Evolutionary conservation across 2,888 invertebrate genomes (phyloP), one percentile per base, ranked within the genome.

Genomic region (Loripinus fragilis): DNA sequence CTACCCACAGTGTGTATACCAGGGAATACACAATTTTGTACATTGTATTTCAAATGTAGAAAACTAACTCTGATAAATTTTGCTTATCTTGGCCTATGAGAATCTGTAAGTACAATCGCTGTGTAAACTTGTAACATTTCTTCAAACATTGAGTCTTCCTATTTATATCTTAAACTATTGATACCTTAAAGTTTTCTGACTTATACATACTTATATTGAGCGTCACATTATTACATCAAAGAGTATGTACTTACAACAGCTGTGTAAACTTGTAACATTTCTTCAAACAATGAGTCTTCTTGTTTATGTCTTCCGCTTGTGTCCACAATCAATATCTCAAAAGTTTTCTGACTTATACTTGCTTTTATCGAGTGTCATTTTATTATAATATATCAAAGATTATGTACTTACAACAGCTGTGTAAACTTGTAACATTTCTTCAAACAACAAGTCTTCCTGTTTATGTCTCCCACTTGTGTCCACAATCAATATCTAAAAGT

Each of bases 71-170:
- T n/a, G n/a, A n/a, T n/a, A n/a, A n/a, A n/a, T n/a, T n/a, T n/a
- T n/a, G n/a, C n/a, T n/a, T n/a, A n/a, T n/a, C n/a, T n/a, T n/a
- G n/a, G n/a, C n/a, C n/a, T n/a, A n/a, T n/a, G n/a, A n/a, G n/a
- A n/a, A n/a, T n/a, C n/a, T n/a, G n/a, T n/a, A n/a, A n/a, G 88
- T 95, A 97, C 97, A 93, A 99, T 96, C 69, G 98, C 98, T 95
- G 98, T 99, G 17, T 99, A 96, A 81, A 99, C 99, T 93, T 99
- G 98, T 95, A 99, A 98, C 99, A 99, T 99, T 95, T 99, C 99
- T 93, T 99, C 99, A 94, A 99, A 99, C 20, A 99, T 95, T 0
- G 99, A 98, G 91, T 99, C 99, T 94, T 99, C 99, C 94, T 99
- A 99, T 94, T 99, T 99, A 94, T 99, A 99, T 73, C 99, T 95